phyloP scores from a whole-genome alignment of 2,888 invertebrate genomes.

The Papilio protenor region DNA sequence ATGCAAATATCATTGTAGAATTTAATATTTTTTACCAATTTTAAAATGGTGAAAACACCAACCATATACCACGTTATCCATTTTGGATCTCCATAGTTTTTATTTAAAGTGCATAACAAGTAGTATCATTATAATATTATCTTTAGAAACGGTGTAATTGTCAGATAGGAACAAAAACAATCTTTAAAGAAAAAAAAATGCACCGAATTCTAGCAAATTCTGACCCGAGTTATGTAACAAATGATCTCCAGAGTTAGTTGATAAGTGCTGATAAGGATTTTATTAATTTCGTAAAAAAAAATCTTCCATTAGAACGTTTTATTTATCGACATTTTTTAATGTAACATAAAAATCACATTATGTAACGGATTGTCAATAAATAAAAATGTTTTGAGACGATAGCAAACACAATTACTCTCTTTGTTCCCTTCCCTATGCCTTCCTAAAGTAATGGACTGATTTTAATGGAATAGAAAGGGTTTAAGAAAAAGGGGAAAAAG shows the following conservation, averaged over 20 bases:
- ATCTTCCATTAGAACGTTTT: constrained; percentile 13
- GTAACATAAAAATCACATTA: constrained; percentile 32
- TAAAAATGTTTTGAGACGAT: not conserved
- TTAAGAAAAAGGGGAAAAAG: too few species aligned
- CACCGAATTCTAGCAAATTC: constrained; percentile 5
- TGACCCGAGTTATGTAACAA: constrained; percentile 7
- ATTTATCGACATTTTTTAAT: constrained; percentile 26
- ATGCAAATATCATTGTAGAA: not conserved
- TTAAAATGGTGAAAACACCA: not conserved
- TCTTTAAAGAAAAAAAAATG: not conserved
- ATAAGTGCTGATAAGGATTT: constrained; percentile 36
- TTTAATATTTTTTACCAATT: not conserved
- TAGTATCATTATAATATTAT: not conserved
- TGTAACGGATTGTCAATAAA: constrained; percentile 2
- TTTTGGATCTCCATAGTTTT: not conserved
- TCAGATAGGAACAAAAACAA: not conserved
- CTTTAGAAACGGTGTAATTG: not conserved
- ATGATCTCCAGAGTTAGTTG: constrained; percentile 8
- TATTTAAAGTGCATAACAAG: not conserved
- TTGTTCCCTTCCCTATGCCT: too few species aligned
- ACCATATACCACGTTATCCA: too few species aligned
- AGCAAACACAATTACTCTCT: not conserved
- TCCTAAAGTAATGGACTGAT: too few species aligned
- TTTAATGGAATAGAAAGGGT: too few species aligned
- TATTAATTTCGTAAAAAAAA: constrained; percentile 27